Evolutionary conservation across 53 echinoderm and acorn worm genomes (phyloP).

Genomic region (Temnopleurus reevesii): DNA sequence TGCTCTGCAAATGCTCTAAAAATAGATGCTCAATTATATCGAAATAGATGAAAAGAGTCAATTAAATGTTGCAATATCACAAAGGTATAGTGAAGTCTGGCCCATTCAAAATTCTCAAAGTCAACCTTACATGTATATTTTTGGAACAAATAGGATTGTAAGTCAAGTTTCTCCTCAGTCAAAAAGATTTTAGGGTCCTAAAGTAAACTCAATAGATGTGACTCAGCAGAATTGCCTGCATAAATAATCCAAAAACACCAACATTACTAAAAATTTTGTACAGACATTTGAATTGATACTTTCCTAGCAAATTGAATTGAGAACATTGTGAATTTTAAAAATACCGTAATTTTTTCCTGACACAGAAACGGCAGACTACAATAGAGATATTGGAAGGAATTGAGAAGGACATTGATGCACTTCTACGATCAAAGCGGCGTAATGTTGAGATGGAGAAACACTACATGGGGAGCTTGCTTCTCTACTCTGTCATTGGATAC

Average conservation of each 20-base stretch:
- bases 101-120: too few species aligned
- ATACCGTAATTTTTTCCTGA: neutral
- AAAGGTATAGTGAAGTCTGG: too few species aligned
- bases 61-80: too few species aligned
- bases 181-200: too few species aligned
- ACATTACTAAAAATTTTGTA: neutral
- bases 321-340: neutral
- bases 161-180: too few species aligned
- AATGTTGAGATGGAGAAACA: slow-evolving; percentile 91
- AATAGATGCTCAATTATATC: too few species aligned
- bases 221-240: neutral
- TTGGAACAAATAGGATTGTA: too few species aligned
- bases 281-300: too few species aligned
- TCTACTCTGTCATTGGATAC: slow-evolving; percentile 88
- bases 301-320: neutral
- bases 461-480: slow-evolving; percentile 79
- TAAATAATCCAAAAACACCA: neutral
- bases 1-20: too few species aligned
- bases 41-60: too few species aligned
- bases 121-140: too few species aligned
- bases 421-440: slow-evolving; percentile 73
- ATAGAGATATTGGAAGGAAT: slow-evolving; percentile 81
- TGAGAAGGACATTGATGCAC: slow-evolving; percentile 78
- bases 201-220: too few species aligned
- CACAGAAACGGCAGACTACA: slow-evolving; percentile 83